Evolutionary conservation across 2,888 invertebrate genomes (phyloP), one percentile per base, ranked within the genome.

Genomic region (Drosophila nigricruria): DNA sequence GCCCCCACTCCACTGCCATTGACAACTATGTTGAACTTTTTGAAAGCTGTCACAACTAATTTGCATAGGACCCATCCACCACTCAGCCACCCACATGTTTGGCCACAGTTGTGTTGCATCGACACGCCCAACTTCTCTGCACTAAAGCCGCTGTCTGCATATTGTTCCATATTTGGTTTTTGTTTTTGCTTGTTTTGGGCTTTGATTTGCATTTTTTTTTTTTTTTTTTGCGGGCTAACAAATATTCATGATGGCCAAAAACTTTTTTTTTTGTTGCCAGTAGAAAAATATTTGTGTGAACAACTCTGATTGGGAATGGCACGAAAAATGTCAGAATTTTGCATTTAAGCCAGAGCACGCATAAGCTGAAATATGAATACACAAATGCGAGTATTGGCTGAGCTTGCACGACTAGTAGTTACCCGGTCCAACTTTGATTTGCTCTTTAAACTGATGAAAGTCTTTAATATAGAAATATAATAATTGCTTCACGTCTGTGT

Each of bases 11-110:
- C 18, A 9, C 43, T 53, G 23, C 50, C 70, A 88, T 83, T 71
- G 87, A 83, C 84, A 84, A 83, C 87, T 82, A 71, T 83, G 88
- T 73, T 83, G 76, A 84, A 87, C 84, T 84, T 87, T 84, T 80
- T 82, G 85, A 85, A 82, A 85, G 85, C 85, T 89, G 85, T 89
- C 85, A 88, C 85, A 86, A 86, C 89, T 86, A 85, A 86, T 86
- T 86, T 86, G 89, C 85, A 86, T 86, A 82, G 60, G 60, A 68
- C 16, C 53, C 27, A 30, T 12, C 9, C 56, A 42, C 1, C 40
- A 40, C 10, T 1, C 18, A 5, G 2, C 45, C 25, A 18, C 23
- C 9, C 54, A 32, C 25, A 23, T 27, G 25, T 9, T 9, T 47
- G 25, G 32, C 14, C 20, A 10, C 38, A 34, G 20, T n/a, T 36